Conservation (phyloP, 2,888 invertebrate genomes). For the Mimas tiliae region DNA sequence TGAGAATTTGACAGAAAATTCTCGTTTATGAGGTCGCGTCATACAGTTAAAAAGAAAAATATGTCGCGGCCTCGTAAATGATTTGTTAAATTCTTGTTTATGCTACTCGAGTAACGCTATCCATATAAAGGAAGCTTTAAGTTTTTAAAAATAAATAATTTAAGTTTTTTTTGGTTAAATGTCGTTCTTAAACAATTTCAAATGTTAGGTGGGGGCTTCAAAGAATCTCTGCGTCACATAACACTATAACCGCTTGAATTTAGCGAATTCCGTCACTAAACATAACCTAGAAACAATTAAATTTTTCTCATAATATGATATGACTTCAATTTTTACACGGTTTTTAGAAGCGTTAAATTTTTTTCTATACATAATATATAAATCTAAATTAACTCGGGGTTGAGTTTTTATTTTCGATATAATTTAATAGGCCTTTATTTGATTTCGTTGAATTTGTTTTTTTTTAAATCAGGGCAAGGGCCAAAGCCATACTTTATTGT, state of each 20-base stretch:
- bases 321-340: slow-evolving; percentile 74
- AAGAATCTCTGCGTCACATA: slow-evolving; percentile 5
- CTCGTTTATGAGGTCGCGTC: no score
- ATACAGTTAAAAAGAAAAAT: no score
- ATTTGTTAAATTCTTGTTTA: no score
- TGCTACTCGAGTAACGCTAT: no score
- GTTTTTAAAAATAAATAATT: no score
- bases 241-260: slow-evolving; percentile 48
- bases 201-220: background rate
- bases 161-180: background rate
- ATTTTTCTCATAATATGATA: slow-evolving; percentile 62
- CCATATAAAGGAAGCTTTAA: no score
- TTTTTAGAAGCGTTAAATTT: slow-evolving; percentile 44
- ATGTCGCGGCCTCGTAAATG: no score
- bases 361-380: slow-evolving; percentile 25
- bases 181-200: slow-evolving; percentile 7
- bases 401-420: slow-evolving; percentile 28
- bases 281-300: slow-evolving; percentile 61
- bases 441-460: slow-evolving; percentile 26
- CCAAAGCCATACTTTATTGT: slow-evolving; percentile 16
- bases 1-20: no score
- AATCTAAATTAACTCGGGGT: slow-evolving; percentile 20
- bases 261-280: slow-evolving; percentile 63
- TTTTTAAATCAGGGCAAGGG: slow-evolving; percentile 29
- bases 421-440: slow-evolving; percentile 25